These are phyloP conservation scores for Beroe ovata DNA, from an alignment of 37 sponge, comb jelly and placozoan species.

Conservation along the genomic window DNA sequence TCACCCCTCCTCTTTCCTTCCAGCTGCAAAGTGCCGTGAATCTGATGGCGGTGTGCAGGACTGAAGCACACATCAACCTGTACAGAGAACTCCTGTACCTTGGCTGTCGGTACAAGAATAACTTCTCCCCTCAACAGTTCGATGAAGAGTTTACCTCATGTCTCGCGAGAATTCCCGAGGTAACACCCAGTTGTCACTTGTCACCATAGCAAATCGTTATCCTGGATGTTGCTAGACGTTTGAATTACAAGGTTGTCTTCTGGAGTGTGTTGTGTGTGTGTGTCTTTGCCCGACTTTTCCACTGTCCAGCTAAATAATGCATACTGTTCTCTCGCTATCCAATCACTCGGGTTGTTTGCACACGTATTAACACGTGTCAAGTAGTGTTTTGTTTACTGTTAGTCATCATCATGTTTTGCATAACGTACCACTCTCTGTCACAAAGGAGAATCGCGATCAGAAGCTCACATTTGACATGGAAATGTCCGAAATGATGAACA, in stretches of 20 bases:
- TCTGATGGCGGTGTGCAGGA: conserved; percentile 4
- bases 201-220: too few relatives aligned
- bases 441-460: not conserved
- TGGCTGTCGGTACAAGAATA: conserved; percentile 51
- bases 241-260: too few relatives aligned
- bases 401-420: too few relatives aligned
- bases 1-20: not conserved
- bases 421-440: not conserved
- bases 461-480: conserved; percentile 26
- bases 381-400: too few relatives aligned
- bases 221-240: too few relatives aligned
- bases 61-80: conserved; percentile 18
- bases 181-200: too few relatives aligned
- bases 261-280: too few relatives aligned
- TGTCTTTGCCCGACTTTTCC: too few relatives aligned
- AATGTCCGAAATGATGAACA: not conserved
- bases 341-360: too few relatives aligned
- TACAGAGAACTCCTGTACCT: conserved; percentile 34
- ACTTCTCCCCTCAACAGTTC: conserved; percentile 24
- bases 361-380: too few relatives aligned
- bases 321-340: too few relatives aligned
- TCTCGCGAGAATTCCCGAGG: conserved; percentile 43
- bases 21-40: conserved; percentile 54
- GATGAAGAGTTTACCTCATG: conserved; percentile 4
- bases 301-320: too few relatives aligned